phyloP scores from a whole-genome alignment of 2,113 vertebrate species.

The Cheirogaleus medius region DNA sequence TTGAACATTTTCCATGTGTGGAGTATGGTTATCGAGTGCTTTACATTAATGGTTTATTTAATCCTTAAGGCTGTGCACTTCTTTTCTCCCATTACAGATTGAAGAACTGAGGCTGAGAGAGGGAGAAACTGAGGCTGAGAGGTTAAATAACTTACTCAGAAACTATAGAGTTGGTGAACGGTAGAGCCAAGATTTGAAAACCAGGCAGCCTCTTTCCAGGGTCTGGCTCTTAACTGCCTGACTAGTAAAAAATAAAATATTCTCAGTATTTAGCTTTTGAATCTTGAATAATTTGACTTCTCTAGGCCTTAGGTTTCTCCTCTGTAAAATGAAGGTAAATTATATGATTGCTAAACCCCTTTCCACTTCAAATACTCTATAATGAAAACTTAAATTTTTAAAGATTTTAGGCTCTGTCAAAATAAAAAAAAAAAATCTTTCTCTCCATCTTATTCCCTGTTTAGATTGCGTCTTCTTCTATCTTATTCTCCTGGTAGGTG shows the following conservation, averaged over 20 bases:
- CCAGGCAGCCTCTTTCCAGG: not conserved
- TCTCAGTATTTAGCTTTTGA: not conserved
- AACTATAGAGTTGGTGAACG: not conserved
- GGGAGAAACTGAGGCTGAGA: not conserved
- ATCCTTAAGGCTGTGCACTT: not conserved
- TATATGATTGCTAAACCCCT: not conserved
- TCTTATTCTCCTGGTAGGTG: not conserved
- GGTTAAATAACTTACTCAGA: not conserved
- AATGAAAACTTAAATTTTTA: not conserved
- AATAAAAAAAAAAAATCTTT: constrained; percentile 13
- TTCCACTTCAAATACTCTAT: constrained; percentile 1
- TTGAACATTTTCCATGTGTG: not conserved
- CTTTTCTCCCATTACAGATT: not conserved
- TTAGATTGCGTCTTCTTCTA: not conserved
- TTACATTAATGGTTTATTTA: not conserved
- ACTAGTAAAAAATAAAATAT: not conserved
- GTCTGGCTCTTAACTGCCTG: not conserved
- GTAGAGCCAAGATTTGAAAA: constrained; percentile 3
- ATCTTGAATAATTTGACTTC: not conserved
- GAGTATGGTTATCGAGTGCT: not conserved
- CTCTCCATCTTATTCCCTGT: not conserved
- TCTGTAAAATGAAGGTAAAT: constrained; percentile 26
- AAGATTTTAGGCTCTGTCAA: not conserved
- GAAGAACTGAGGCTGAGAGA: not conserved
- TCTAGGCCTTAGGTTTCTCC: not conserved